Percentiles rank a stretch among this genome's conserved stretches.
Evolutionary conservation across 64 coral and sea anemone species (phyloP).

Genomic region (Trachythela sp.): DNA sequence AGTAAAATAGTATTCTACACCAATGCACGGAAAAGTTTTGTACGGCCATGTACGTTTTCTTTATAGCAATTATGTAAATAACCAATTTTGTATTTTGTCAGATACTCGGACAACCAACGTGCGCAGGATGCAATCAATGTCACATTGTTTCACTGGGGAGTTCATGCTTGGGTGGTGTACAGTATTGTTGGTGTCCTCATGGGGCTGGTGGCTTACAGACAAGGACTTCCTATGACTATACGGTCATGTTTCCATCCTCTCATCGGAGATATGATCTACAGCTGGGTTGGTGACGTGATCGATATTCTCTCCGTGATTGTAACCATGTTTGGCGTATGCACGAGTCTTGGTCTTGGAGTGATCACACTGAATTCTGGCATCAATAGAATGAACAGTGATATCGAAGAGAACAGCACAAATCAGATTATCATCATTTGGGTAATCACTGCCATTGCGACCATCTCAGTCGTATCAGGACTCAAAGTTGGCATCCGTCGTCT

Average conservation of each 20-base stretch:
- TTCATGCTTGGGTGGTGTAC: constrained; percentile 67
- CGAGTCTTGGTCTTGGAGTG: constrained; percentile 59
- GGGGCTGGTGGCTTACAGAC: constrained; percentile 40
- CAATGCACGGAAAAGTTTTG: too few relatives aligned
- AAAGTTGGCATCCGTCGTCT: constrained; percentile 25
- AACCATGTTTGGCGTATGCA: constrained; percentile 70
- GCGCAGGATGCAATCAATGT: constrained; percentile 71
- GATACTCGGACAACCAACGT: constrained; percentile 58
- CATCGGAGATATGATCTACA: constrained; percentile 52
- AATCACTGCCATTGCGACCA: not conserved
- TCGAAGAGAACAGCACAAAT: not conserved
- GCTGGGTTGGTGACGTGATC: constrained; percentile 55
- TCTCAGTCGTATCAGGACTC: constrained; percentile 14
- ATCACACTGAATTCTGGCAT: constrained; percentile 56
- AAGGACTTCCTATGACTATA: constrained; percentile 62
- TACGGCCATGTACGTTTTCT: too few relatives aligned
- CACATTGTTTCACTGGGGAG: constrained; percentile 68
- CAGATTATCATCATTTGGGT: constrained; percentile 10
- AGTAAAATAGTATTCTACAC: too few relatives aligned
- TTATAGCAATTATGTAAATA: too few relatives aligned
- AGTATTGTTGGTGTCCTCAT: constrained; percentile 50
- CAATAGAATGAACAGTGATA: constrained; percentile 32
- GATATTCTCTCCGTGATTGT: constrained; percentile 57
- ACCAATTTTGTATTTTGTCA: not conserved
- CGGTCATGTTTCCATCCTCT: constrained; percentile 68